Evolutionary conservation across 2,797 vertebrate genomes (phyloP), one percentile per base, ranked within the genome.

Genomic region (Kryptopterus vitreolus): DNA sequence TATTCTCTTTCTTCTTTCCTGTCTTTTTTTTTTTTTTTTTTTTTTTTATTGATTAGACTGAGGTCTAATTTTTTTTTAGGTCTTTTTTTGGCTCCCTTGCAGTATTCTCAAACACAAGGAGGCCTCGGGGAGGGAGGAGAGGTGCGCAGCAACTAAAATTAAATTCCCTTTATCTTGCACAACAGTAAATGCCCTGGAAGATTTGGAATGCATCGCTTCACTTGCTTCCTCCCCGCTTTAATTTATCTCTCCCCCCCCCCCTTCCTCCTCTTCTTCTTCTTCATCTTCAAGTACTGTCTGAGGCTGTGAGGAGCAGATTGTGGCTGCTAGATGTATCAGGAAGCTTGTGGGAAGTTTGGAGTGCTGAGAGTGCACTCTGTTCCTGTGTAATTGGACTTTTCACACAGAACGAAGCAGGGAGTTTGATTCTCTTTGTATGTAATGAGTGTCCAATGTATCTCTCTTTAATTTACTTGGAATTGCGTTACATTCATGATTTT

Each of bases 1-100:
- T 52, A 68, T 76, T 81, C 72, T 76, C 13, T 81, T 52, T 65
- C 66, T 33, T 81, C 62, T 35, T 74, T n/a, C n/a, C n/a, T n/a
- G n/a, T n/a, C 20, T 48, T 26, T 18, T 35, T 24, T 29, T 61
- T 38, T 52, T 46, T 35, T 18, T 29, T 61, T 29, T 52, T 31
- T 81, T 65, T n/a, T 26, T 75, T 48, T 46, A 76, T 69, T 59
- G 79, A 76, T 59, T 50, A 31, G 63, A 1, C 53, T 15, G 53
- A 10, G 9, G 24, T 68, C 10, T 43, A 1, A 43, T 43, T 43
- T 43, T 43, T 43, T 10, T 43, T 7, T 43, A 38, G 7, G 7
- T 43, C 10, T 43, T 43, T 7, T 43, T 43, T 43, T 43, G 38
- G 38, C 43, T 68, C 31, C 57, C 53, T 31, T 13, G 29, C 73